phyloP scores from a whole-genome alignment of 2,888 invertebrate genomes.

The Zygogramma bicolorata region DNA sequence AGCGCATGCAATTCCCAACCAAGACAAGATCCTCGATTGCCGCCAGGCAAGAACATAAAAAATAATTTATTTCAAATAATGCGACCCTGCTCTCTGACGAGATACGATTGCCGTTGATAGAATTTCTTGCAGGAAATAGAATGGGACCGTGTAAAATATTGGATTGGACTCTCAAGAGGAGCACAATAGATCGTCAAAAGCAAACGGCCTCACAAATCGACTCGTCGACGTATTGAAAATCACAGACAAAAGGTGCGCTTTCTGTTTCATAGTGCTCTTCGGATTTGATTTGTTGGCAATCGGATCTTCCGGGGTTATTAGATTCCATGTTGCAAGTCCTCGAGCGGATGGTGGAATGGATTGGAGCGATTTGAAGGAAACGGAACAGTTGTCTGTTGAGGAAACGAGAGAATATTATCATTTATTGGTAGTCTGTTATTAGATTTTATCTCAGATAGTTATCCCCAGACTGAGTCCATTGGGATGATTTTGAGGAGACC shows the following conservation, averaged over 20 bases:
- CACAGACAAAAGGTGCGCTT: conserved; percentile 60
- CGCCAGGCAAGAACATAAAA: conserved; percentile 7
- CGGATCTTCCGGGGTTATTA: conserved; percentile 44
- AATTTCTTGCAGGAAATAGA: conserved; percentile 51
- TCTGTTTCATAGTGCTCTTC: conserved; percentile 57
- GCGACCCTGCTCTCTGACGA: neutral
- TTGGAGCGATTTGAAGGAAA: neutral
- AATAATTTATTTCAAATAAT: conserved; percentile 18
- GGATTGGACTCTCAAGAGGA: conserved; percentile 53
- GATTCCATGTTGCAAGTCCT: neutral
- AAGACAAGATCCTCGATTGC: neutral
- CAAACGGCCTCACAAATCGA: conserved; percentile 56
- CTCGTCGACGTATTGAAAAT: conserved; percentile 59
- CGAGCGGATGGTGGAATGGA: neutral
- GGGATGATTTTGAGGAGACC: no score
- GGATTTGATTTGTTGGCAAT: conserved; percentile 61
- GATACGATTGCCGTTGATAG: conserved; percentile 40
- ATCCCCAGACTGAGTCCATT: no score
- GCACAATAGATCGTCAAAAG: conserved; percentile 56
- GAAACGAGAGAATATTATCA: no score
- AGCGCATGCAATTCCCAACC: neutral
- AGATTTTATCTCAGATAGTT: no score
- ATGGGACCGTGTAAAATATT: conserved; percentile 57
- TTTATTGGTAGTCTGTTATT: no score
- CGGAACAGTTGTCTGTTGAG: neutral